phyloP scores from a whole-genome alignment of 1,140 invertebrate genomes.

The Leguminivora glycinivorella region DNA sequence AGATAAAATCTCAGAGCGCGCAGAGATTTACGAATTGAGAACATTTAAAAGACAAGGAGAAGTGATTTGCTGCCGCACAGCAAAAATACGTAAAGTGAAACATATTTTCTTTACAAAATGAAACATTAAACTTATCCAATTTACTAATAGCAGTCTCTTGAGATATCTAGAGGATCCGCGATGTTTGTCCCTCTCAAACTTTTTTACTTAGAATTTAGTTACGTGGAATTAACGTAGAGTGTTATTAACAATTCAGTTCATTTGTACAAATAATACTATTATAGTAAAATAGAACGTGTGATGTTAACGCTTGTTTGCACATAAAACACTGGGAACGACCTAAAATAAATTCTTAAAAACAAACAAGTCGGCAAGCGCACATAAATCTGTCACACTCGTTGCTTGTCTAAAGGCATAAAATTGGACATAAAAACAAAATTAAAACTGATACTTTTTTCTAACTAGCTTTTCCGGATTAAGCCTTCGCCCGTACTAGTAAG shows the following conservation, averaged over 20 bases:
- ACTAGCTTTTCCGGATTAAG: constrained; percentile 97
- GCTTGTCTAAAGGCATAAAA: constrained; percentile 61
- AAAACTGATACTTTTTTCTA: constrained; percentile 81
- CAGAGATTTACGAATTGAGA: background rate
- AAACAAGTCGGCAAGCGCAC: constrained; percentile 73
- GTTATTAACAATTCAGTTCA: constrained; percentile 1
- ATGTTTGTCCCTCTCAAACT: constrained; percentile 5
- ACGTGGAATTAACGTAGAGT: background rate
- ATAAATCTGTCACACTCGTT: constrained; percentile 56
- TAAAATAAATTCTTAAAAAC: constrained; percentile 44
- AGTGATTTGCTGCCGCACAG: background rate
- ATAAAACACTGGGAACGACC: constrained; percentile 42
- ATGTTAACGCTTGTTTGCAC: constrained; percentile 60
- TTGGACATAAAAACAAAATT: constrained; percentile 50
- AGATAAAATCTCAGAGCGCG: background rate
- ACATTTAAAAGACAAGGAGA: background rate
- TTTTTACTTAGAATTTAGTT: constrained; percentile 17
- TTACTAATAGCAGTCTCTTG: constrained; percentile 10
- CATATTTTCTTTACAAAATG: constrained; percentile 9
- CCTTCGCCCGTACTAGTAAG: constrained; percentile 97
- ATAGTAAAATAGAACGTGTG: constrained; percentile 40
- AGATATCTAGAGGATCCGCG: background rate
- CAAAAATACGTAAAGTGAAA: constrained; percentile 11
- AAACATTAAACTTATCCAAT: constrained; percentile 23
- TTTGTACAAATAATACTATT: background rate